A percentile compares a stretch with the other conserved stretches of the same genome.
Conservation (phyloP, 2,797 vertebrate species). For the Arnoldichthys spilopterus region DNA sequence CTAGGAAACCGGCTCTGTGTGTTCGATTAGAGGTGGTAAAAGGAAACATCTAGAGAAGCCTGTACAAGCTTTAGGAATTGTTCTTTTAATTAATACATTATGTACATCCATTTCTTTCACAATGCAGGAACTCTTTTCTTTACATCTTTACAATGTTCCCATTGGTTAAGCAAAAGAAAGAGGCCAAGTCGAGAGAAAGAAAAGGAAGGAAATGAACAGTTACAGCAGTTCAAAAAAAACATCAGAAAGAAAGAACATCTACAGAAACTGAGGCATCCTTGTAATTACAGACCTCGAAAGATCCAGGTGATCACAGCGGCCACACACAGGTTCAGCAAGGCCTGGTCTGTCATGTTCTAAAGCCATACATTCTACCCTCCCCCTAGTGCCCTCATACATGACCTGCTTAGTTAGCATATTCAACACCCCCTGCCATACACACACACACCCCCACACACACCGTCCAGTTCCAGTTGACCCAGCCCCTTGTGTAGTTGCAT, state of each 20-base stretch:
- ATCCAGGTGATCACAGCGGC: conserved; percentile 77
- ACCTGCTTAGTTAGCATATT: conserved; percentile 39
- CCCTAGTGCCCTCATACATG: conserved; percentile 8
- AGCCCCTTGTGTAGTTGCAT: conserved; percentile 71
- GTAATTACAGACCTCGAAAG: conserved; percentile 66
- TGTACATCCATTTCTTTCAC: conserved; percentile 91
- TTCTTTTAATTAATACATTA: conserved; percentile 89
- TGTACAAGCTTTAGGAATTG: conserved; percentile 80
- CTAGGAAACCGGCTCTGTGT: no score
- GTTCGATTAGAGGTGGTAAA: not conserved
- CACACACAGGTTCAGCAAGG: conserved; percentile 56
- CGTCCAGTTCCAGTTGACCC: conserved; percentile 51
- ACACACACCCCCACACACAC: not conserved
- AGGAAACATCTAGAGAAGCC: conserved; percentile 53
- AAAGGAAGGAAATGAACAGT: conserved; percentile 62
- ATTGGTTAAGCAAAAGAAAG: conserved; percentile 82
- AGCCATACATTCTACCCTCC: conserved; percentile 36
- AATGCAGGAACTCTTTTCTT: conserved; percentile 88
- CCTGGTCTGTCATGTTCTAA: conserved; percentile 45
- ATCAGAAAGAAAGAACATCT: conserved; percentile 40
- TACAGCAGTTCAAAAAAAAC: conserved; percentile 44
- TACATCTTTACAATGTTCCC: conserved; percentile 86
- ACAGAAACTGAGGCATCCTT: conserved; percentile 70
- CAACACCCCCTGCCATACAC: not conserved
- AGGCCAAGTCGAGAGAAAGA: conserved; percentile 69